Evolutionary conservation across 1,140 invertebrate genomes (phyloP).

Genomic region (Drosophila pseudoobscura): DNA sequence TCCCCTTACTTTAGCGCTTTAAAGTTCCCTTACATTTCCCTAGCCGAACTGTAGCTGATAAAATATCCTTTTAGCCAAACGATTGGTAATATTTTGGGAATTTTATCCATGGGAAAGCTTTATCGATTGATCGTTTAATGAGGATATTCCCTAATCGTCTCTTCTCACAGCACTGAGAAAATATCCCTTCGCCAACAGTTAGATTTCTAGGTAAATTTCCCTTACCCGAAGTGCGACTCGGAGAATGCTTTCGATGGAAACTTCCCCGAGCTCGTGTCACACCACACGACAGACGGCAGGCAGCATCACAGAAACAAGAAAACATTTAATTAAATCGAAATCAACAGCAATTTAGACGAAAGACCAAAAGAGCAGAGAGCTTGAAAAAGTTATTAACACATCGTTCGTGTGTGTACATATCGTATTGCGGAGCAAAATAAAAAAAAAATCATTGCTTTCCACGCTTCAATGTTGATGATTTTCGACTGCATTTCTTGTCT

Average conservation of each 20-base stretch:
- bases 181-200: too few species aligned
- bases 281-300: not conserved
- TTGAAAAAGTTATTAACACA: slow-evolving; percentile 73
- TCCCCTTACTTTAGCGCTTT: too few species aligned
- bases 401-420: slow-evolving; percentile 41
- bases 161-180: too few species aligned
- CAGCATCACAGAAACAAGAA: slow-evolving; percentile 35
- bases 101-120: too few species aligned
- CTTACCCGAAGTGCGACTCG: slow-evolving; percentile 1
- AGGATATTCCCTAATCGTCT: too few species aligned
- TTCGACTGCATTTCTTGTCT: slow-evolving; percentile 33
- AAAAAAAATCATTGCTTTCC: slow-evolving; percentile 24
- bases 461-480: slow-evolving; percentile 52
- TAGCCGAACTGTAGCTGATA: too few species aligned
- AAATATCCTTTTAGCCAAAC: too few species aligned
- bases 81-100: too few species aligned
- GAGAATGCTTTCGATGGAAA: slow-evolving; percentile 1
- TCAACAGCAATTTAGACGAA: slow-evolving; percentile 68
- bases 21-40: too few species aligned
- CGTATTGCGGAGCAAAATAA: slow-evolving; percentile 14
- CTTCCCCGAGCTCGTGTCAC: slow-evolving; percentile 2
- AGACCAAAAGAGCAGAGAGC: slow-evolving; percentile 49
- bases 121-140: too few species aligned
- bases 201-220: too few species aligned
- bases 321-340: slow-evolving; percentile 76